These are phyloP conservation scores for Orthosia incerta DNA, from an alignment of 2,888 invertebrate genomes.

Conservation along the genomic window DNA sequence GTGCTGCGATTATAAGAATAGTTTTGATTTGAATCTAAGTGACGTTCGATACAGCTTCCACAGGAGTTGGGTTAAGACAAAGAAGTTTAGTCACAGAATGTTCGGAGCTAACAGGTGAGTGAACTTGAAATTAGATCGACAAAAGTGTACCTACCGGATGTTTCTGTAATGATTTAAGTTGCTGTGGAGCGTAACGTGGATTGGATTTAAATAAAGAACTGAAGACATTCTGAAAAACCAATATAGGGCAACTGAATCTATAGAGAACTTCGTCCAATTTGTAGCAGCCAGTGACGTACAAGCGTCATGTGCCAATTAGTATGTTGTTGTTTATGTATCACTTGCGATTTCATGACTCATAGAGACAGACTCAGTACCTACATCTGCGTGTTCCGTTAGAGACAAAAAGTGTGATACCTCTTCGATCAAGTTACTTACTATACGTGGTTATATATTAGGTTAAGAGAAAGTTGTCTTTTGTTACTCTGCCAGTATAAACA, in stretches of 20 bases:
- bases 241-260: not conserved
- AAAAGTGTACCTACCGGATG: constrained; percentile 27
- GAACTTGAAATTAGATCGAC: constrained; percentile 27
- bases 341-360: constrained; percentile 35
- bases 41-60: constrained; percentile 76
- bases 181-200: not conserved
- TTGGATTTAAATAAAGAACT: not conserved
- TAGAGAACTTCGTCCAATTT: constrained; percentile 3
- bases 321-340: constrained; percentile 45
- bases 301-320: constrained; percentile 10
- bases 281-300: not conserved
- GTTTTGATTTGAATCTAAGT: constrained; percentile 70
- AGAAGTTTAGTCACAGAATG: constrained; percentile 75
- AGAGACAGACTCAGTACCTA: not conserved
- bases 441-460: constrained; percentile 30
- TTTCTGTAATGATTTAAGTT: constrained; percentile 8
- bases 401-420: constrained; percentile 27
- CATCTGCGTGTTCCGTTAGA: constrained; percentile 31
- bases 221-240: not conserved
- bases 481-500: constrained; percentile 26
- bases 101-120: constrained; percentile 81
- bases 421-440: constrained; percentile 31
- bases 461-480: constrained; percentile 57
- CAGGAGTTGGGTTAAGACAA: constrained; percentile 80
- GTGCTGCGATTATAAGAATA: constrained; percentile 73